Percentiles rank a stretch among this genome's conserved stretches.
These are phyloP conservation scores for Cyprinodon variegatus DNA, from an alignment of 2,113 vertebrate genomes.

Conservation along the genomic window DNA sequence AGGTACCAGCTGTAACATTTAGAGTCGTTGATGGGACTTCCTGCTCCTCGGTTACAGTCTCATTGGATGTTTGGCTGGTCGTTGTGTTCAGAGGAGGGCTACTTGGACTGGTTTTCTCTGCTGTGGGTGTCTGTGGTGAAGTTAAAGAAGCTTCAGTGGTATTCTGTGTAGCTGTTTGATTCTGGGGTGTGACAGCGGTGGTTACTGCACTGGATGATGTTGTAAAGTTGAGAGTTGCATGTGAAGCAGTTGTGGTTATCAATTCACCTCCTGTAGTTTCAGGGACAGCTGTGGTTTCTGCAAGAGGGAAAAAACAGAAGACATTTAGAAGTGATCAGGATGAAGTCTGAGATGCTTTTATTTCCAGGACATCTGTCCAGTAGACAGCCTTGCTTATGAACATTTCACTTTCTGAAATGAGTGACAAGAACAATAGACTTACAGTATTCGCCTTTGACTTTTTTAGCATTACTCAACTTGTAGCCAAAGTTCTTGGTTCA, in stretches of 20 bases:
- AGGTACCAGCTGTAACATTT: constrained; percentile 1
- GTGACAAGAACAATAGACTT: no score
- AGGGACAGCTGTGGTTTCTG: not conserved
- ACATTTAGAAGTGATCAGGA: not conserved
- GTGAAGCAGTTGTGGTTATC: not conserved
- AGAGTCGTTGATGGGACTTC: constrained; percentile 7
- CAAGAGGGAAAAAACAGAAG: constrained; percentile 10
- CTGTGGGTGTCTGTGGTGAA: constrained; percentile 17
- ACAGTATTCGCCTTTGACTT: no score
- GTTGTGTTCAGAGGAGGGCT: not conserved
- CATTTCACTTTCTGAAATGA: no score
- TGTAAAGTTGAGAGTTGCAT: not conserved
- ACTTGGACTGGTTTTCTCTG: not conserved
- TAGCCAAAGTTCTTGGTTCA: no score
- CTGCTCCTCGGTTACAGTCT: not conserved
- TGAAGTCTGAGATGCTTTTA: not conserved
- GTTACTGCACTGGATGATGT: not conserved
- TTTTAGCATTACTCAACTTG: no score
- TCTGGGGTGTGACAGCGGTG: not conserved
- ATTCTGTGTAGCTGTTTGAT: not conserved
- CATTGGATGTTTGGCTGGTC: constrained; percentile 13
- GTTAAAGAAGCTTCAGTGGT: not conserved
- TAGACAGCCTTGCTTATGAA: no score
- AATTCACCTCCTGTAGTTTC: rapidly evolving
- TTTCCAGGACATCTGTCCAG: no score